Base-by-base conservation (phyloP, 2,113 vertebrate species). In the Peucedramus taeniatus region DNA sequence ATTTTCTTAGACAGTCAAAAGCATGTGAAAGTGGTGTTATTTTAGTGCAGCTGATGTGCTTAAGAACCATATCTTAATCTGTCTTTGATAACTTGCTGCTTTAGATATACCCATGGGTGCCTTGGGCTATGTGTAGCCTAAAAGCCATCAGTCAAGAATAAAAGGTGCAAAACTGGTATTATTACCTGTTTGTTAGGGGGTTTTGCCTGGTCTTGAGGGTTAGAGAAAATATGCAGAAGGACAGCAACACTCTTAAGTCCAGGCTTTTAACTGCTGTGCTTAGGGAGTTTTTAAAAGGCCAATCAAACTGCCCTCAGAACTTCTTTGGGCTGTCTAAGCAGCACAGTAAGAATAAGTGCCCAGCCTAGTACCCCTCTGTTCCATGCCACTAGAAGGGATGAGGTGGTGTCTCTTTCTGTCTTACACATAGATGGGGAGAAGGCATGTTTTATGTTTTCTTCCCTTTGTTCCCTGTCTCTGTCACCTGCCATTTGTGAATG, bases 31-130 rank as follows among this genome's bases (percentile, higher is more conserved):
- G 57, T 39, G 39, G 18, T 91, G 30, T 79, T 89, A 94, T 31
- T 84, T 91, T 75, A 91, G 84, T 71, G 45, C 51, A 95, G 65
- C 76, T 87, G 56, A 87, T 69, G 21, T 87, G 60, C 90, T 94
- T 65, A 91, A 50, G 60, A 84, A 51, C 40, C 13, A 4, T 44
- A 59, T 60, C 39, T 60, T 87, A 50, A 61, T 50, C 39, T 82
- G 35, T 70, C 74, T 95, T 57, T 51, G 83, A 69, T 88, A 81
- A 91, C 53, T 91, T 75, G 35, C 51, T 82, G 37, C 44, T 87
- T 93, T 71, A 84, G 27, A 47, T 71, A 45, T 14, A 66, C 17
- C 13, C 35, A 12, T 14, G 37, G 24, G 37, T 69, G 22, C 35
- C 35, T 39, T 10, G 15, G 64, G 68, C 44, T 89, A 5, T 70